Evolutionary conservation across 92 coral and sea anemone species (phyloP).

Genomic region (Heliopora coerulea): DNA sequence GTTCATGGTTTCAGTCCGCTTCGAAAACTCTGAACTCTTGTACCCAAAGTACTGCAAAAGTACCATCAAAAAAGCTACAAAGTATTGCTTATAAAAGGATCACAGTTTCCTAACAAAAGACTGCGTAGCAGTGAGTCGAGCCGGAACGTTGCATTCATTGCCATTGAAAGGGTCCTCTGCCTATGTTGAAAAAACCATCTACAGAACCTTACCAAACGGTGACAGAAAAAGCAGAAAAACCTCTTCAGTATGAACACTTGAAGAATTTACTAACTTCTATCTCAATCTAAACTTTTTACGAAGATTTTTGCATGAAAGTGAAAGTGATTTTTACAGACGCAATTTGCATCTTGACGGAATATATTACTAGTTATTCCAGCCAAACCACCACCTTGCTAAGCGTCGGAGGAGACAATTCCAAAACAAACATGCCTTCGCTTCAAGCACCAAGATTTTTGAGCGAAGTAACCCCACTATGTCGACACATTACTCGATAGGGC

Average conservation of each 20-base stretch:
- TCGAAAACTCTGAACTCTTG: neutral
- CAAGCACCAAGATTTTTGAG: too few relatives aligned
- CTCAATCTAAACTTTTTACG: neutral
- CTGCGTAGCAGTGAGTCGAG: conserved; percentile 6
- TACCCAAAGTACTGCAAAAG: too few relatives aligned
- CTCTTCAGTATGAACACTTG: too few relatives aligned
- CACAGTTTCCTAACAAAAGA: conserved; percentile 10
- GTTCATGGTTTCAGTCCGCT: neutral
- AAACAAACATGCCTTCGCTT: too few relatives aligned
- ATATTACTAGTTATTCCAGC: conserved; percentile 8
- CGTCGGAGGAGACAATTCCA: neutral
- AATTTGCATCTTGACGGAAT: conserved; percentile 48
- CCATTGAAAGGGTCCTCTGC: neutral
- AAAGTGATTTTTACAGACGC: conserved; percentile 29
- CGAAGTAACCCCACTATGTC: too few relatives aligned
- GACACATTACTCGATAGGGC: too few relatives aligned
- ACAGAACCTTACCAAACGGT: too few relatives aligned
- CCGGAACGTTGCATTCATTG: conserved; percentile 7
- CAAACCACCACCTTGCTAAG: neutral
- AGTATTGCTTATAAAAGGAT: neutral
- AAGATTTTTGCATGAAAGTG: conserved; percentile 1
- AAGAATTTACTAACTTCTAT: neutral
- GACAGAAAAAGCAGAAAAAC: too few relatives aligned
- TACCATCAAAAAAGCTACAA: neutral
- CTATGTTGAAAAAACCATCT: neutral